Base-by-base conservation (phyloP, 2,797 vertebrate species). In the Cercopithecus mitis region DNA sequence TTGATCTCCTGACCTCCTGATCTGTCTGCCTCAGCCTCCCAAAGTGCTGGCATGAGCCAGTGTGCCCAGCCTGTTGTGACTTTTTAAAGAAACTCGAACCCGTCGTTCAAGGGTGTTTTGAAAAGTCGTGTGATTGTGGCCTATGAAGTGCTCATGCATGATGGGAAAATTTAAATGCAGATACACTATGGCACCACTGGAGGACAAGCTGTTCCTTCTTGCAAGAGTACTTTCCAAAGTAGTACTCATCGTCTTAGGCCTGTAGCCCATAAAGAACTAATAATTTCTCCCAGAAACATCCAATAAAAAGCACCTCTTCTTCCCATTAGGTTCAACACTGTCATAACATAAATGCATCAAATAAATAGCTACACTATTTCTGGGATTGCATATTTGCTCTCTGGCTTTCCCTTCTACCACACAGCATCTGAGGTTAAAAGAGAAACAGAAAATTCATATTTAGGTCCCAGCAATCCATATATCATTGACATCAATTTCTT, bases 321-420 rank as follows among this genome's bases (percentile, higher is more conserved):
- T 64, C 25, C 73, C 82, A 55, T 55, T 82, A 67, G 58, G 45
- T 82, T 95, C 81, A 96, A 64, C 41, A 91, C 36, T 67, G 15
- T 55, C 72, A 57, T 58, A 80, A 80, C 2, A 86, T 12, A 90
- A 83, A 94, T 84, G 64, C 55, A 93, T 72, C 79, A 95, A 70
- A 67, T 72, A 90, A 90, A 95, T 64, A 43, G 36, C 61, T 6
- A 30, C 9, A 33, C 4, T 55, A 47, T 58, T 85, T 55, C 50
- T 83, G 55, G 45, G 67, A 88, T 57, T 96, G 64, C 73, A 91
- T 84, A 82, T 84, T 90, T 97, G 72, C 96, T 97, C 94, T 85
- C 75, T 93, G 84, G 80, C 91, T 96, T 85, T 95, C 70, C 89
- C 77, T 92, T 94, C 39, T 9, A 88, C 47, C 64, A 93, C 33